Base-by-base conservation (phyloP, 2,888 invertebrate genomes). In the Drosophila nr. perissopoda region DNA sequence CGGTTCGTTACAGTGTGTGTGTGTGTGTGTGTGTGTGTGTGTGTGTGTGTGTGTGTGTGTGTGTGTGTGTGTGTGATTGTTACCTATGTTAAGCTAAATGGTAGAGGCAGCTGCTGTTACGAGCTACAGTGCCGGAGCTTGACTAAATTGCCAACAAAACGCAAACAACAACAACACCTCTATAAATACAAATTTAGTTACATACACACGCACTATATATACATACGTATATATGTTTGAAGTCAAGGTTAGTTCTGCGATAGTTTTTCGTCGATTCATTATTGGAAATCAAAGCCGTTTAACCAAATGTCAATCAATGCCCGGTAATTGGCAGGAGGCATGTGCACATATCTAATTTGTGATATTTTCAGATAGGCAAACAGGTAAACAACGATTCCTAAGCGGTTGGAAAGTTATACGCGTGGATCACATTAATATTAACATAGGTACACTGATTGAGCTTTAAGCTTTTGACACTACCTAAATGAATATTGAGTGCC, bases 171-270 rank as follows among this genome's bases (percentile, higher is more conserved):
- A 60, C 59, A 78, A 64, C 72, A 67, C 66, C 68, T 61, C 79
- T 83, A 86, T 62, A 76, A 83, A 86, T 78, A 74, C 38, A 79
- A 45, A 52, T 34, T 7, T 21, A 62, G 25, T 40, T 25, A 45
- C 27, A 61, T 16, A 34, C 51, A 60, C 49, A 64, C 21, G 4
- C n/a, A 45, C 4, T 42, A 38, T 25, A 49, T 31, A 36, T 27
- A 59, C 11, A 34, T 16, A 25, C 27, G 48, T 42, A 62, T 31
- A 7, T 16, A 48, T 60, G 45, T 54, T 63, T 53, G 21, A 60
- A 78, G 71, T 79, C 87, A 83, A 84, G 80, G 82, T 51, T 67
- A 34, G 18, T 5, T 40, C 42, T 48, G 63, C 52, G 66, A 67
- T 82, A 73, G 70, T 64, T 60, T 56, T 48, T 71, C 52, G n/a